These are phyloP conservation scores for Camponotus fellah DNA, from an alignment of 2,888 invertebrate species.

Conservation along the genomic window DNA sequence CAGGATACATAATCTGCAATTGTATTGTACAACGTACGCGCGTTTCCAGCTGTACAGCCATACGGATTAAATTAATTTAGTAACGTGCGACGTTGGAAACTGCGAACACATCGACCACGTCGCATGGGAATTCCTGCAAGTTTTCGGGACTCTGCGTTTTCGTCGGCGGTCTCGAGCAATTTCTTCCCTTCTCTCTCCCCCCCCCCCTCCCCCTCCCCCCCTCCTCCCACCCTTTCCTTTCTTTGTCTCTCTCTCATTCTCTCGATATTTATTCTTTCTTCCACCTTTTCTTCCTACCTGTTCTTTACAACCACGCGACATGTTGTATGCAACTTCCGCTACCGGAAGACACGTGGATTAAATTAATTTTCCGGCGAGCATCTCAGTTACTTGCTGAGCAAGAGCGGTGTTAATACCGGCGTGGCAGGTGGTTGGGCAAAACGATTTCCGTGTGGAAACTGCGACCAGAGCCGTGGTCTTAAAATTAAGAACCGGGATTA, in stretches of 20 bases:
- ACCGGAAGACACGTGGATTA: slow-evolving; percentile 67
- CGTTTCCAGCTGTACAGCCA: slow-evolving; percentile 35
- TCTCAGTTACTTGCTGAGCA: slow-evolving; percentile 58
- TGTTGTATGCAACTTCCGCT: slow-evolving; percentile 43
- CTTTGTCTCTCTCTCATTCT: neutral
- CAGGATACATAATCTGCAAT: slow-evolving; percentile 52
- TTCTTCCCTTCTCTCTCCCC: slow-evolving; percentile 11
- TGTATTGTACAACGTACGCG: slow-evolving; percentile 51
- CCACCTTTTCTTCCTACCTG: slow-evolving; percentile 27
- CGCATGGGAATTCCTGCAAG: slow-evolving; percentile 41
- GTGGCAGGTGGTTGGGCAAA: slow-evolving; percentile 52
- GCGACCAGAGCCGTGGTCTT: slow-evolving; percentile 49
- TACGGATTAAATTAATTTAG: slow-evolving; percentile 58
- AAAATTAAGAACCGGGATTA: slow-evolving; percentile 53
- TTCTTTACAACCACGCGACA: slow-evolving; percentile 55
- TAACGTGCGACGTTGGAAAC: slow-evolving; percentile 46
- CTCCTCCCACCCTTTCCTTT: neutral
- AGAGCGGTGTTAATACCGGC: slow-evolving; percentile 49
- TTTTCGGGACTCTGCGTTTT: slow-evolving; percentile 45
- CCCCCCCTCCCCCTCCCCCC: too few species aligned
- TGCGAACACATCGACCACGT: slow-evolving; percentile 46
- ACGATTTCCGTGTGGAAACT: slow-evolving; percentile 51
- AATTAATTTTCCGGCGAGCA: slow-evolving; percentile 71
- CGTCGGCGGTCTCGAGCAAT: slow-evolving; percentile 24
- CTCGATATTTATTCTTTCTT: neutral